Evolutionary conservation across 2,113 vertebrate species (phyloP).

Genomic region (Gnathochromis pfefferi): DNA sequence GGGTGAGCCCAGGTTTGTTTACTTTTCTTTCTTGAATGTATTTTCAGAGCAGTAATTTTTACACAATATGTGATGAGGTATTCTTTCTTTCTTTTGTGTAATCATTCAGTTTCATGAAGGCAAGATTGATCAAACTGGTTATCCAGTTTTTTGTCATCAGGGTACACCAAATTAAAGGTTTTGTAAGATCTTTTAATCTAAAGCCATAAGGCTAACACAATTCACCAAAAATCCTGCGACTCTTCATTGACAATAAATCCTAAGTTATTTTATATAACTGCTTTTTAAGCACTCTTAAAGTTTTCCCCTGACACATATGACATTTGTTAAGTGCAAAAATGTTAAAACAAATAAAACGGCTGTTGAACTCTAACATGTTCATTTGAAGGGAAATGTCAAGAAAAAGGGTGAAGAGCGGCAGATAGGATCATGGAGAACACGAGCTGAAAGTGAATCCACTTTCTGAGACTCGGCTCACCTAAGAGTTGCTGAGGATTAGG

Average conservation of each 20-base stretch:
- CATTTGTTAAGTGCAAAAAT: not conserved
- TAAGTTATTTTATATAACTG: not conserved
- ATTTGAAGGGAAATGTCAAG: not conserved
- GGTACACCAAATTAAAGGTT: not conserved
- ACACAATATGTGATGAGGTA: not conserved
- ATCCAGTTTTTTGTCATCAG: not conserved
- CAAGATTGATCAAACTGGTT: not conserved
- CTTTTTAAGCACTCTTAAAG: not conserved
- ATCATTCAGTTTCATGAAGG: not conserved
- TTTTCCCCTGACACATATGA: not conserved
- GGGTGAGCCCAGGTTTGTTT: not conserved
- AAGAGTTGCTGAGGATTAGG: constrained; percentile 1
- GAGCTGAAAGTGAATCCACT: not conserved
- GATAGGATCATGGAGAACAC: not conserved
- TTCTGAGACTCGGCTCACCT: not conserved
- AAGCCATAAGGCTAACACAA: not conserved
- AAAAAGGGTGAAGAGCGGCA: not conserved
- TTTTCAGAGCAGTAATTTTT: not conserved
- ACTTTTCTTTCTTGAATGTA: not conserved
- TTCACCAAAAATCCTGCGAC: not conserved
- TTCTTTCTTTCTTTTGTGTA: not conserved
- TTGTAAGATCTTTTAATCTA: not conserved
- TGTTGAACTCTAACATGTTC: not conserved
- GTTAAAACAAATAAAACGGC: not conserved
- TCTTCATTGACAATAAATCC: not conserved